Conservation (phyloP, 1,140 invertebrate species). For the Drosophila chauvacae region DNA sequence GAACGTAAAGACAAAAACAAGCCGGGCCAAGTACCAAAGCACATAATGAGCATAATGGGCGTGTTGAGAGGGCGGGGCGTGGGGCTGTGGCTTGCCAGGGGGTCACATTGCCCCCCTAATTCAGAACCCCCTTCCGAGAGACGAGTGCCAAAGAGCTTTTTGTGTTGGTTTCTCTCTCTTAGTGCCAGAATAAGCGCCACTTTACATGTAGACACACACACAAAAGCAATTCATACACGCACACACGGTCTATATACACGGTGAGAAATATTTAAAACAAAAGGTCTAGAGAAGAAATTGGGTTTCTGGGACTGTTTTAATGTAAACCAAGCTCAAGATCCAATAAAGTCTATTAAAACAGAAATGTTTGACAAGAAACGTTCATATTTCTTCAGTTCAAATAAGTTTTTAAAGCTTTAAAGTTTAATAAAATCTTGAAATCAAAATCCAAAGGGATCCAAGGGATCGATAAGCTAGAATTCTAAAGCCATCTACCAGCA, state of each 20-base stretch:
- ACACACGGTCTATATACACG: conserved; percentile 3
- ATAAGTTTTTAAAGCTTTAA: not conserved
- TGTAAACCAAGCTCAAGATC: too few relatives aligned
- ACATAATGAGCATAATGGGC: conserved; percentile 72
- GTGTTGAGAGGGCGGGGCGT: conserved; percentile 28
- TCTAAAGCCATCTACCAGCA: too few relatives aligned
- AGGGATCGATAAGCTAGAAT: too few relatives aligned
- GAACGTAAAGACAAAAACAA: conserved; percentile 54
- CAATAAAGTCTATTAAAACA: too few relatives aligned
- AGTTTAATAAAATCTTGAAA: not conserved
- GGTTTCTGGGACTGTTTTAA: too few relatives aligned
- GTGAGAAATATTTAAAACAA: not conserved
- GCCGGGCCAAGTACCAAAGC: conserved; percentile 51
- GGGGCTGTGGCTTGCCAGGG: conserved; percentile 4
- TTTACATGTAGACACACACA: conserved; percentile 50
- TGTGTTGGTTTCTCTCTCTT: conserved; percentile 55
- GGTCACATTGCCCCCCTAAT: conserved; percentile 20
- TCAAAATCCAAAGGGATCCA: too few relatives aligned
- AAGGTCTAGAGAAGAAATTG: not conserved
- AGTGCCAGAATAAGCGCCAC: conserved; percentile 68
- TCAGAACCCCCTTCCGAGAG: conserved; percentile 8
- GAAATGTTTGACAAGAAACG: too few relatives aligned
- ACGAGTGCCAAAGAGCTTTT: conserved; percentile 65
- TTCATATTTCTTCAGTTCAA: too few relatives aligned
- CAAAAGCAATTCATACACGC: conserved; percentile 6